These are phyloP conservation scores for Epistrophella euchroma DNA, from an alignment of 2,888 invertebrate genomes.

Conservation along the genomic window DNA sequence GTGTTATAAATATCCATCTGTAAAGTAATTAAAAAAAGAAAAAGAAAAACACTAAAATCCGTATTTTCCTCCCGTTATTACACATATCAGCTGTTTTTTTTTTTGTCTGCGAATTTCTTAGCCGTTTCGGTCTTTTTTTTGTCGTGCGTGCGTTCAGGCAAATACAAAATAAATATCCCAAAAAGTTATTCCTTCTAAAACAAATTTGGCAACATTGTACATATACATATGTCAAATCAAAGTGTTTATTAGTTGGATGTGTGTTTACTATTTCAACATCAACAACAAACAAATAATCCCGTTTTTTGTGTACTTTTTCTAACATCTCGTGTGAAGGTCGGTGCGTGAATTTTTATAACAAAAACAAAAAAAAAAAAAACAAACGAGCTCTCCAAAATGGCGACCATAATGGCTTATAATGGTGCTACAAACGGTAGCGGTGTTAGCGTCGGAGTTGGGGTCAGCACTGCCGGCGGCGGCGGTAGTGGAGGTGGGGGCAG, in stretches of 20 bases:
- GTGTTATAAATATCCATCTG: conserved; percentile 1
- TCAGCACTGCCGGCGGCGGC: conserved; percentile 80
- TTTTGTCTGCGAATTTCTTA: not conserved
- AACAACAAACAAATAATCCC: not conserved
- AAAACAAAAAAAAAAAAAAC: not conserved
- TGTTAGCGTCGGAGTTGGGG: conserved; percentile 81
- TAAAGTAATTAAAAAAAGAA: conserved; percentile 11
- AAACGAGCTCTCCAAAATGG: conserved; percentile 79
- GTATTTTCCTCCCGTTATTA: conserved; percentile 9
- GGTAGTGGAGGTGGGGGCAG: conserved; percentile 78
- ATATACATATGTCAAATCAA: conserved; percentile 9
- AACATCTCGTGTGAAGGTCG: conserved; percentile 13
- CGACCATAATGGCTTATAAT: conserved; percentile 81
- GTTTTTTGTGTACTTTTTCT: conserved; percentile 3
- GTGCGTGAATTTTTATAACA: conserved; percentile 21
- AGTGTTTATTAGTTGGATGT: conserved; percentile 19
- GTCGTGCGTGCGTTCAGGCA: conserved; percentile 33
- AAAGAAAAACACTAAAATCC: not conserved
- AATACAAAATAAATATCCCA: not conserved
- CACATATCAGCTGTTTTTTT: conserved; percentile 71
- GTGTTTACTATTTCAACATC: conserved; percentile 44
- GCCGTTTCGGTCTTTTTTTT: conserved; percentile 50
- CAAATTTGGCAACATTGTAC: conserved; percentile 61
- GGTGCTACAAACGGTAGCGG: conserved; percentile 77
- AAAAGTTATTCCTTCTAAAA: not conserved